Evolutionary conservation across 2,888 invertebrate species (phyloP).

Genomic region (Stenoptilia bipunctidactyla): DNA sequence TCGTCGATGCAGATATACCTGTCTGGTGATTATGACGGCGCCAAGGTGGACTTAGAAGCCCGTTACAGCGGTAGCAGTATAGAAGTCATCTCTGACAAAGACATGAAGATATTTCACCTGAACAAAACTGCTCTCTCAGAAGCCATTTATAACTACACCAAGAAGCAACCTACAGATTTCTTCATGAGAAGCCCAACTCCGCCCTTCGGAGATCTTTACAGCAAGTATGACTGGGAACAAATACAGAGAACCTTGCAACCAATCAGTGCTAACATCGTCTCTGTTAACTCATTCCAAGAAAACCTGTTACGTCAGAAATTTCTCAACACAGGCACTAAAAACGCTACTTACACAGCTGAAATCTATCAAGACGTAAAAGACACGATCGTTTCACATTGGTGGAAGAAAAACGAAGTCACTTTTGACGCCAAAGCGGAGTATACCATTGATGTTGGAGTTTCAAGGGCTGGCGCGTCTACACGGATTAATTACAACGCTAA

Average conservation of each 20-base stretch:
- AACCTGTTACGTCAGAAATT: background rate
- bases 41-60: constrained; percentile 15
- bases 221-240: constrained; percentile 21
- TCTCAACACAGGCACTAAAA: constrained; percentile 17
- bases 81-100: constrained; percentile 20
- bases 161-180: constrained; percentile 19
- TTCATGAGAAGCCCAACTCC: constrained; percentile 24
- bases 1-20: constrained; percentile 18
- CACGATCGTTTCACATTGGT: constrained; percentile 22
- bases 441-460: background rate
- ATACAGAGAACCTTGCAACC: constrained; percentile 21
- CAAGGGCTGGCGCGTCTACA: too few species aligned
- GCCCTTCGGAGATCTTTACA: constrained; percentile 23
- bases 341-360: constrained; percentile 20
- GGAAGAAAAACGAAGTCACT: constrained; percentile 10
- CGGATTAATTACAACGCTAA: too few species aligned
- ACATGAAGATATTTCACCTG: constrained; percentile 20
- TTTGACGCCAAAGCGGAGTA: background rate
- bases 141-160: constrained; percentile 19
- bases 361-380: constrained; percentile 21
- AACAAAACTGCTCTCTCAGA: constrained; percentile 21
- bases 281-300: background rate
- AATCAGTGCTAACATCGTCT: constrained; percentile 16
- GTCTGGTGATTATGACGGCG: constrained; percentile 6
- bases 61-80: constrained; percentile 17